Conservation (phyloP, 1,140 invertebrate genomes). For the Drosophila insularis region DNA sequence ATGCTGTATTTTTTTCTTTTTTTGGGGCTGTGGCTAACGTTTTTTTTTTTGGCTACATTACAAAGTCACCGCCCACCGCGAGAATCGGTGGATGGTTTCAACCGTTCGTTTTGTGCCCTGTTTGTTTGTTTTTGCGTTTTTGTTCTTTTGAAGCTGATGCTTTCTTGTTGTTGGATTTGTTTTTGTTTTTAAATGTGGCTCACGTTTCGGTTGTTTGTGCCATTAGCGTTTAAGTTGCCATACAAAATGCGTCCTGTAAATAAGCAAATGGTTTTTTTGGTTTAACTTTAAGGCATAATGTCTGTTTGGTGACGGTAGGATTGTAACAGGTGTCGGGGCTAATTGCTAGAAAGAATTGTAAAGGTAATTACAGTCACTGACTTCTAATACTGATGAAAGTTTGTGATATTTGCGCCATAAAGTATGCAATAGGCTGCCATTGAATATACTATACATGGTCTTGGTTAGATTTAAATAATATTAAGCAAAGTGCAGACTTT, state of each 20-base stretch:
- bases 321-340: constrained; percentile 35
- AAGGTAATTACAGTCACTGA: background rate
- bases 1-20: background rate
- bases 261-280: constrained; percentile 56
- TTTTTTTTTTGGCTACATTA: constrained; percentile 65
- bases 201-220: constrained; percentile 79
- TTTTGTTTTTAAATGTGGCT: constrained; percentile 64
- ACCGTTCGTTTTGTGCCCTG: constrained; percentile 29
- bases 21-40: constrained; percentile 32
- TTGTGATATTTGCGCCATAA: no score
- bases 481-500: no score
- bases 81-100: constrained; percentile 9
- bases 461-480: no score
- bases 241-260: constrained; percentile 76
- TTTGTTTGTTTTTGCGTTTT: constrained; percentile 23
- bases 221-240: constrained; percentile 80
- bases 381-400: no score
- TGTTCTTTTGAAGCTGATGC: constrained; percentile 28
- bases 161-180: constrained; percentile 1
- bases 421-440: no score
- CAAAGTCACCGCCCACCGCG: constrained; percentile 45
- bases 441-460: no score
- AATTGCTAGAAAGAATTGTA: constrained; percentile 49
- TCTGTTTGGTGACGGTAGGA: background rate
- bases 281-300: constrained; percentile 14